A percentile compares a stretch with the other conserved stretches of the same genome.
phyloP scores from a whole-genome alignment of 1,140 invertebrate species.

The Bradynema listronoti region DNA sequence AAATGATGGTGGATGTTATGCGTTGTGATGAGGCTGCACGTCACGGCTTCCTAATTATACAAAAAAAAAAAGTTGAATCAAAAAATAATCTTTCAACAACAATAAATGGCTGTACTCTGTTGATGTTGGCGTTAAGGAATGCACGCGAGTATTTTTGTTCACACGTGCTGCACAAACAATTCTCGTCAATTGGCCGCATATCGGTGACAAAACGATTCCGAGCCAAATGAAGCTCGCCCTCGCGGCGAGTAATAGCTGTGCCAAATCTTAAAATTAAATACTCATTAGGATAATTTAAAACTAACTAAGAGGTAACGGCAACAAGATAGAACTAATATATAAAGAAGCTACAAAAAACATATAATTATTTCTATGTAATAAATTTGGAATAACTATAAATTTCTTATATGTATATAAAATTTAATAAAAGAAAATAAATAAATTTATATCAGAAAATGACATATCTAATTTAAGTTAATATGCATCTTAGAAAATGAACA shows the following conservation, averaged over 20 bases:
- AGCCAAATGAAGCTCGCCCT: slow-evolving; percentile 77
- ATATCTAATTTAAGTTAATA: no score
- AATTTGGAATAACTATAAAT: no score
- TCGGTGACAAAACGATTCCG: slow-evolving; percentile 72
- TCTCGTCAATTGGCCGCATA: slow-evolving; percentile 75
- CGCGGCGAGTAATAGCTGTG: slow-evolving; percentile 74
- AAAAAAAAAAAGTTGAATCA: slow-evolving; percentile 12
- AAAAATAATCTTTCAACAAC: slow-evolving; percentile 11
- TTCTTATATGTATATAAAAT: no score
- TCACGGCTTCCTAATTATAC: slow-evolving; percentile 77
- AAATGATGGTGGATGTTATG: slow-evolving; percentile 85
- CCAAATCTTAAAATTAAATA: slow-evolving; percentile 78
- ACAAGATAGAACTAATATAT: no score
- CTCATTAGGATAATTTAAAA: no score
- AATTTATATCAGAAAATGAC: no score
- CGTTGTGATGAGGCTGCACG: slow-evolving; percentile 80
- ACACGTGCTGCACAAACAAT: slow-evolving; percentile 83
- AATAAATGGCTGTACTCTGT: slow-evolving; percentile 50
- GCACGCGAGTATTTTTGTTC: slow-evolving; percentile 73
- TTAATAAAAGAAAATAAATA: no score
- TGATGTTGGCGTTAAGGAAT: slow-evolving; percentile 78
- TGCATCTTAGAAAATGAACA: no score
- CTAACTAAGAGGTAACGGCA: no score
- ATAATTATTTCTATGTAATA: no score
- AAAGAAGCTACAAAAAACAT: no score